These are phyloP conservation scores for Gopherus flavomarginatus DNA, from an alignment of 2,113 vertebrate species.

Conservation along the genomic window DNA sequence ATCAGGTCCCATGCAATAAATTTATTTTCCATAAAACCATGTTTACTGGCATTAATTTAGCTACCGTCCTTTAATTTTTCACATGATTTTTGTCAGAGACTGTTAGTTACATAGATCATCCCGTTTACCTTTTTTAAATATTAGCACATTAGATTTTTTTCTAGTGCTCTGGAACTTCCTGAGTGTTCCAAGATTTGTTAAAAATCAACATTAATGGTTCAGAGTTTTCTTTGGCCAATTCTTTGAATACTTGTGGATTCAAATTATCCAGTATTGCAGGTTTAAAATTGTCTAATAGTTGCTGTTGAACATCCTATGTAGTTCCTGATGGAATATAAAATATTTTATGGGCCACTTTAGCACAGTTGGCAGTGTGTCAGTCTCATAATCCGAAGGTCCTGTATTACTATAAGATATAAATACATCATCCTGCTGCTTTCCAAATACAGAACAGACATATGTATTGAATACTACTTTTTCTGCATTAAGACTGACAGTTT, in stretches of 20 bases:
- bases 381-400: no score
- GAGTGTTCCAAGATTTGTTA: background rate
- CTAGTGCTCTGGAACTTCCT: background rate
- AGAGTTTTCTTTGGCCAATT: background rate
- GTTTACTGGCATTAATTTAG: background rate
- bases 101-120: background rate
- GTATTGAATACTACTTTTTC: background rate
- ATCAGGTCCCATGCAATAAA: background rate
- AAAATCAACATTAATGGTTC: background rate
- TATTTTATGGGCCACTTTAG: background rate
- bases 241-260: background rate
- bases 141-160: background rate
- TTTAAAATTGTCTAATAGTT: background rate
- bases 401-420: background rate
- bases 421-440: background rate
- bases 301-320: background rate
- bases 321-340: background rate
- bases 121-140: background rate
- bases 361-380: no score
- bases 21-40: background rate
- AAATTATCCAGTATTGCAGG: background rate
- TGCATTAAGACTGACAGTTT: background rate
- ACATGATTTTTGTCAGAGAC: background rate
- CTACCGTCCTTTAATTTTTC: background rate
- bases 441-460: no score